Base-by-base conservation (phyloP, 92 coral and sea anemone species). In the Actinostola sp. region DNA sequence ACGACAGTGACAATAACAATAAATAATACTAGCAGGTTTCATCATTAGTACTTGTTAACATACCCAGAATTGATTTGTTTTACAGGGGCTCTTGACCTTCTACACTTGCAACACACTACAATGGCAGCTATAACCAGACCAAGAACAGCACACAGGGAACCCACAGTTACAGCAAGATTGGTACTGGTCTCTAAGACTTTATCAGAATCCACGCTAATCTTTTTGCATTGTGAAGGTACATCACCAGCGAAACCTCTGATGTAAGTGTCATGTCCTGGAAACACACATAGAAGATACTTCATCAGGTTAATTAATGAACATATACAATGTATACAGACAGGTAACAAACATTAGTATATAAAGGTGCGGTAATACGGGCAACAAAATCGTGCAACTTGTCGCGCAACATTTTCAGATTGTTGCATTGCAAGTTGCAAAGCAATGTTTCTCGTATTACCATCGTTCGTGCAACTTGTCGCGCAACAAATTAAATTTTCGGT, bases 21-120 rank as follows among this genome's bases (percentile, higher is more conserved):
- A 1, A 48, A 33, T 0, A n/a, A 39, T 35, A 39, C 7, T 39
- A n/a, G 45, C 14, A 39, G 45, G 45, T 39, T 39, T 39, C 8
- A 7, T 39, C 8, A 14, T 39, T 39, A 39, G 14, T 39, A 14
- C 7, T 7, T 7, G 45, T 71, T 6, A 4, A 69, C 74, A 33
- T 85, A 90, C 98, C 88, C 84, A 21, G 84, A 78, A 32, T 81
- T 59, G 33, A 63, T 76, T 35, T 74, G 84, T 66, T 94, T 94
- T 33, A 87, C 56, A 29, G 94, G 92, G n/a, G 86, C 84, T 11
- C 77, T 77, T 53, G 85, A 61, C 32, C 75, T 76, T 28, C 97
- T 72, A 68, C 97, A 94, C 72, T 86, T 91, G 26, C 93, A 78
- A 73, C 96, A 94, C 31, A 94, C 94, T 10, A 94, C 63, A 33